Evolutionary conservation across 2,797 vertebrate species (phyloP).

Genomic region (Amblyraja radiata): DNA sequence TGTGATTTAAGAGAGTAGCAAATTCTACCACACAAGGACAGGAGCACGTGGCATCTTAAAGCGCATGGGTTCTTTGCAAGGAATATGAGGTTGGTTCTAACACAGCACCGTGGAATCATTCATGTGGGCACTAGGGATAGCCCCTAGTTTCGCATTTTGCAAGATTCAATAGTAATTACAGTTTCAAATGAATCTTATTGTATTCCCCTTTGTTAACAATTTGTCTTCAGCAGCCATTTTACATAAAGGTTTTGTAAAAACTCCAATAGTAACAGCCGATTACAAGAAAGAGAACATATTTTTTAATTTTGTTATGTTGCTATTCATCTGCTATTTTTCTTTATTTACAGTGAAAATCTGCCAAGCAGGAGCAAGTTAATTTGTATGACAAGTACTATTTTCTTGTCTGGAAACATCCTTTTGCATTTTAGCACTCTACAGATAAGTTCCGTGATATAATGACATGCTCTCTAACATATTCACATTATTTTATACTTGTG

Average conservation of each 20-base stretch:
- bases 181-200: neutral
- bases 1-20: neutral
- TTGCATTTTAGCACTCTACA: neutral
- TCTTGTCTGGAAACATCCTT: neutral
- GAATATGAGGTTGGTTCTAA: neutral
- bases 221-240: neutral
- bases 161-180: neutral
- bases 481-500: neutral
- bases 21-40: neutral
- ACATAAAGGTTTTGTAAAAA: neutral
- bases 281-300: neutral
- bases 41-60: neutral
- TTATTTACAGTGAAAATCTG: neutral
- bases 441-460: neutral
- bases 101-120: neutral
- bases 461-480: neutral
- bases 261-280: neutral
- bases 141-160: neutral
- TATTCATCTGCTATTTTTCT: neutral
- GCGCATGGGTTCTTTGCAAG: neutral
- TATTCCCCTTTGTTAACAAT: neutral
- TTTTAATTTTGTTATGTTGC: neutral
- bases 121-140: neutral
- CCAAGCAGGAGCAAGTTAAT: neutral
- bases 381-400: neutral